Conservation (phyloP, 2,888 invertebrate genomes). For the Cotesia congregata region DNA sequence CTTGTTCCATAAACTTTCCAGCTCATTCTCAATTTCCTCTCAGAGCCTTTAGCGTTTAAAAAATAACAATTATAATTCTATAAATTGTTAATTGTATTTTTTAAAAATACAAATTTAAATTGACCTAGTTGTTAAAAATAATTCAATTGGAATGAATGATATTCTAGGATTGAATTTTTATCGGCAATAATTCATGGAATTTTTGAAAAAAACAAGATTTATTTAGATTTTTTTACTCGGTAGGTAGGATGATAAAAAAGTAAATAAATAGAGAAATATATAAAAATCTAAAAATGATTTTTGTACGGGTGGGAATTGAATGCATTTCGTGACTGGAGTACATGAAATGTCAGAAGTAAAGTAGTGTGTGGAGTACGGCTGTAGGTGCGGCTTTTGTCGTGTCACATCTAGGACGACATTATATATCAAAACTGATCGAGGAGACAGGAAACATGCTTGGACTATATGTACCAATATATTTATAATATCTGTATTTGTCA, state of each 20-base stretch:
- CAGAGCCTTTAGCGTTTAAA: background rate
- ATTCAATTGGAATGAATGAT: background rate
- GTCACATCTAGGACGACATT: conserved; percentile 50
- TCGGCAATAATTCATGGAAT: background rate
- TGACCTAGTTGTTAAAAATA: background rate
- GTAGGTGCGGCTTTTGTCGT: conserved; percentile 53
- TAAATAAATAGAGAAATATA: background rate
- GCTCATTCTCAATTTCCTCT: background rate
- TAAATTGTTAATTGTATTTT: background rate
- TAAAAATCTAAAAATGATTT: background rate
- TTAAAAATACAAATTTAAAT: background rate
- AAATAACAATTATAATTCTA: background rate
- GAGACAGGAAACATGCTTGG: conserved; percentile 55
- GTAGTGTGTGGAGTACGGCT: background rate
- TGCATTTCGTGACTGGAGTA: conserved; percentile 11
- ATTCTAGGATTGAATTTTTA: background rate
- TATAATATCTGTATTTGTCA: conserved; percentile 1
- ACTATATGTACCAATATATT: conserved; percentile 41
- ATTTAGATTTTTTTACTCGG: background rate
- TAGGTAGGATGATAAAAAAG: background rate
- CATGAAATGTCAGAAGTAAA: conserved; percentile 11
- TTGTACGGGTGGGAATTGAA: conserved; percentile 15
- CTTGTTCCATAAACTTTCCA: conserved; percentile 41
- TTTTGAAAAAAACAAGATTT: background rate
- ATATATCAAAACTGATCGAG: conserved; percentile 53